Evolutionary conservation across 2,797 vertebrate species (phyloP).

Genomic region (Cheirogaleus major): DNA sequence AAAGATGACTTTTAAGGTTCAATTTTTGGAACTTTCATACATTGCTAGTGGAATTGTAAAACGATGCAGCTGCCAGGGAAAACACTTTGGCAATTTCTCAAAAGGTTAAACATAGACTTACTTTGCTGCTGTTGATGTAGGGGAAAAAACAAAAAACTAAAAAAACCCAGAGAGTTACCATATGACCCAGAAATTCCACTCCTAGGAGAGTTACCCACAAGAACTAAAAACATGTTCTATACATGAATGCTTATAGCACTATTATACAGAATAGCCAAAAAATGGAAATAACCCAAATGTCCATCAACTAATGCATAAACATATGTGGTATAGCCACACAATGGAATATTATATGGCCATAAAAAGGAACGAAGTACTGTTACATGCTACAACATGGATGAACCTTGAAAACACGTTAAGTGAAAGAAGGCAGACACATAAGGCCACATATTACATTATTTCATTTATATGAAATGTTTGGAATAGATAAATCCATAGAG

Average conservation of each 20-base stretch:
- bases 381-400: not conserved
- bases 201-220: not conserved
- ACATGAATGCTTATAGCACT: not conserved
- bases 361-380: constrained; percentile 17
- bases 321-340: not conserved
- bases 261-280: not conserved
- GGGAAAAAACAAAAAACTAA: too few relatives aligned
- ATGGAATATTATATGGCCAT: constrained; percentile 23
- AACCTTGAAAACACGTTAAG: constrained; percentile 14
- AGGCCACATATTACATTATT: not conserved
- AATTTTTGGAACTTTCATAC: not conserved
- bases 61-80: not conserved
- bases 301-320: not conserved
- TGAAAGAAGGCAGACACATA: constrained; percentile 39
- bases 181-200: not conserved
- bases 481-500: not conserved
- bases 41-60: not conserved
- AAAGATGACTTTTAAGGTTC: not conserved
- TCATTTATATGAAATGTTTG: constrained; percentile 18
- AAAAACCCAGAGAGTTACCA: not conserved
- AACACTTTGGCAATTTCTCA: not conserved
- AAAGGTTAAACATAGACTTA: not conserved
- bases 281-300: constrained; percentile 3
- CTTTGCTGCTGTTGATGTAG: too few relatives aligned
- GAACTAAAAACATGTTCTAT: not conserved